These are phyloP conservation scores for Salmo trutta DNA, from an alignment of 2,797 vertebrate genomes.

Conservation along the genomic window DNA sequence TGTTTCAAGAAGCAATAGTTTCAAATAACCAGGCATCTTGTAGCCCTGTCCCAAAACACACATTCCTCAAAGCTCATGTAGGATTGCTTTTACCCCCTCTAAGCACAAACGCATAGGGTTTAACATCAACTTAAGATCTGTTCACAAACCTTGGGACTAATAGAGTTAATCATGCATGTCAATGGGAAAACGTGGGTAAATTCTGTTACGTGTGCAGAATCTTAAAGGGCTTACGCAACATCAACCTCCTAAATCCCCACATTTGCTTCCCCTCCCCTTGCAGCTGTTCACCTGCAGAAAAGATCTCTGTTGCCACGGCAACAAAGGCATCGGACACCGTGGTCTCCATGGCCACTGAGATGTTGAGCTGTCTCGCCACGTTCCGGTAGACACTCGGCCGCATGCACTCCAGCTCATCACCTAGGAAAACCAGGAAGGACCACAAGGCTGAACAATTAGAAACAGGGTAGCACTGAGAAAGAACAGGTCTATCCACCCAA, in stretches of 20 bases:
- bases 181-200: too few species aligned
- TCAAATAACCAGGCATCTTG: background rate
- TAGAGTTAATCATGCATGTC: too few species aligned
- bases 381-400: conserved; percentile 90
- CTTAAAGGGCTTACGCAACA: background rate
- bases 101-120: background rate
- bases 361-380: conserved; percentile 89
- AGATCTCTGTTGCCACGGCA: conserved; percentile 89
- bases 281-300: conserved; percentile 84
- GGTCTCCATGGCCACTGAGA: conserved; percentile 86
- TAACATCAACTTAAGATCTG: background rate
- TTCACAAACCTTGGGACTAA: too few species aligned
- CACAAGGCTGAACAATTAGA: background rate
- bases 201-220: too few species aligned
- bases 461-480: background rate
- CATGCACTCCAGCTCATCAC: conserved; percentile 94
- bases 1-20: background rate
- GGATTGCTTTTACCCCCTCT: background rate
- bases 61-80: background rate
- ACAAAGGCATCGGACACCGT: conserved; percentile 93
- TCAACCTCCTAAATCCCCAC: background rate
- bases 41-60: background rate
- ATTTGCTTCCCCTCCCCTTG: background rate
- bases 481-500: background rate
- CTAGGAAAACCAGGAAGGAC: conserved; percentile 63